Conservation (phyloP, 2,888 invertebrate species). For the Amphipoea oculea region DNA sequence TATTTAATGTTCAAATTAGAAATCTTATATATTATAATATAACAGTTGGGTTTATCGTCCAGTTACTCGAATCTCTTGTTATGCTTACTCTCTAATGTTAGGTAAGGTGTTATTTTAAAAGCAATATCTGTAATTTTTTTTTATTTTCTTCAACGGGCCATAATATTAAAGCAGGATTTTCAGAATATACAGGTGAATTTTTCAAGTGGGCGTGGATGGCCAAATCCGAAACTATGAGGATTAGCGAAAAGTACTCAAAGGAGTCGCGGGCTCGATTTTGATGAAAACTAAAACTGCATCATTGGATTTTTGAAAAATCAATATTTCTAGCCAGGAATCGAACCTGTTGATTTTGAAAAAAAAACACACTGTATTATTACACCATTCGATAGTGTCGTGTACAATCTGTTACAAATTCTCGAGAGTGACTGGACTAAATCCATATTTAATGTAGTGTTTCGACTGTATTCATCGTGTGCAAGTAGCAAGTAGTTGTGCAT, state of each 20-base stretch:
- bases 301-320: too few relatives aligned
- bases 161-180: constrained; percentile 38
- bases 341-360: too few relatives aligned
- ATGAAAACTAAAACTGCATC: too few relatives aligned
- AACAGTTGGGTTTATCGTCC: constrained; percentile 56
- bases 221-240: too few relatives aligned
- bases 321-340: too few relatives aligned
- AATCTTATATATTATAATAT: constrained; percentile 45
- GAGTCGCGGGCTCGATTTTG: too few relatives aligned
- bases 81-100: constrained; percentile 26
- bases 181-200: too few relatives aligned
- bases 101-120: constrained; percentile 43
- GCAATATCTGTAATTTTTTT: constrained; percentile 33
- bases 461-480: constrained; percentile 69
- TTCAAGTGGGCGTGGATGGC: too few relatives aligned
- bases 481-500: constrained; percentile 72
- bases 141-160: background rate
- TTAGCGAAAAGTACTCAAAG: too few relatives aligned
- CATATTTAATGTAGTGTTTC: constrained; percentile 67
- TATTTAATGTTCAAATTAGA: constrained; percentile 61
- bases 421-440: constrained; percentile 63
- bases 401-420: constrained; percentile 18
- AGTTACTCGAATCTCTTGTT: constrained; percentile 66
- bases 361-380: too few relatives aligned
- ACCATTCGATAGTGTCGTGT: too few relatives aligned